phyloP scores from a whole-genome alignment of 1,140 invertebrate genomes.

The Hylyphantes graminicola region DNA sequence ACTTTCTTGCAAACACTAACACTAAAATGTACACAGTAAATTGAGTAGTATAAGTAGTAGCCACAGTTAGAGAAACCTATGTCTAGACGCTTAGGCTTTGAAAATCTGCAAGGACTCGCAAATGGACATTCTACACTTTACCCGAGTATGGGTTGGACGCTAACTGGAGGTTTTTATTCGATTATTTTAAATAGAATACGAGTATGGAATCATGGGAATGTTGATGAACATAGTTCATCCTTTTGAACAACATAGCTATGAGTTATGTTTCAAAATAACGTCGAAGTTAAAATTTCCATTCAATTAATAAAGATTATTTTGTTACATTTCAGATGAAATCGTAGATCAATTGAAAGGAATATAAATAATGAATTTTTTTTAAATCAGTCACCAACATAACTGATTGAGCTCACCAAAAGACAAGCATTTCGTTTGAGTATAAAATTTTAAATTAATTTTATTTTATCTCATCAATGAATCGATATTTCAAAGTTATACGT shows the following conservation, averaged over 20 bases:
- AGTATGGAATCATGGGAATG: conserved; percentile 27
- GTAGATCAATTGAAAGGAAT: too few species aligned
- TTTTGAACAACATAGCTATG: background rate
- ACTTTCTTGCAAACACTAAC: background rate
- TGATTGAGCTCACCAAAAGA: too few species aligned
- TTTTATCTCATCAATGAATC: too few species aligned
- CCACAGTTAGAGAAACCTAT: conserved; percentile 37
- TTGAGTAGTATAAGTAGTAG: conserved; percentile 44
- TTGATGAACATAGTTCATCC: conserved; percentile 9
- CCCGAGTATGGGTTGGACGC: conserved; percentile 40
- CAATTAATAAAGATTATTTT: too few species aligned
- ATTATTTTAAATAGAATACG: conserved; percentile 11
- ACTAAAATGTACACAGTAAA: background rate
- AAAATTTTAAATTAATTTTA: too few species aligned
- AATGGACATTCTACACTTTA: conserved; percentile 7
- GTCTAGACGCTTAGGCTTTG: conserved; percentile 31
- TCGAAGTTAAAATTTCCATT: too few species aligned
- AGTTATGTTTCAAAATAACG: background rate
- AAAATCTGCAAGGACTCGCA: conserved; percentile 16
- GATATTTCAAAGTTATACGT: too few species aligned
- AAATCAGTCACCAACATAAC: too few species aligned
- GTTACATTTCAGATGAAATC: too few species aligned
- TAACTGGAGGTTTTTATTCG: conserved; percentile 50
- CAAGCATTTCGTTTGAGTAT: too few species aligned
- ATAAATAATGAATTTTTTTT: too few species aligned